phyloP scores from a whole-genome alignment of 2,797 vertebrate genomes.

The Gymnoscopelus microlampas region DNA sequence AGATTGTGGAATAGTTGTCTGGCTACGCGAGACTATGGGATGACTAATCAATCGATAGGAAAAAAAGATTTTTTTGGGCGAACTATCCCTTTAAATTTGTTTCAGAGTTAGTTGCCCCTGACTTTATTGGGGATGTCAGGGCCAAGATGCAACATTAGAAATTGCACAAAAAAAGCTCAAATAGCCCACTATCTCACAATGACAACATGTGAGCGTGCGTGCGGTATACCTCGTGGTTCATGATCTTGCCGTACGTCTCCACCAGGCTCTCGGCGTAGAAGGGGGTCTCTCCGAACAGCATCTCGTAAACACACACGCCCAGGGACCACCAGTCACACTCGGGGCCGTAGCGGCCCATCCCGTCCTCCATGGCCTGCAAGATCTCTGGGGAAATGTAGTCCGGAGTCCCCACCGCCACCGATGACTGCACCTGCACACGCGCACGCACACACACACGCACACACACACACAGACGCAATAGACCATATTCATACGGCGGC shows the following conservation, averaged over 20 bases:
- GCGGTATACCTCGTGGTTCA: slow-evolving; percentile 92
- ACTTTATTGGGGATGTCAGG: too few relatives aligned
- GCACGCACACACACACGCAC: slow-evolving; percentile 10
- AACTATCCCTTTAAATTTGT: too few relatives aligned
- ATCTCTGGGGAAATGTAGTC: slow-evolving; percentile 99
- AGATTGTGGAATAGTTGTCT: too few relatives aligned
- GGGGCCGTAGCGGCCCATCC: slow-evolving; percentile 94
- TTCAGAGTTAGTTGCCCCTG: too few relatives aligned
- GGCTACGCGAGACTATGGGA: too few relatives aligned
- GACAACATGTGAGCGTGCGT: too few relatives aligned
- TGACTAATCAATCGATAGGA: too few relatives aligned
- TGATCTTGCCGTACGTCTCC: slow-evolving; percentile 98
- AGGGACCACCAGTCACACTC: slow-evolving; percentile 99
- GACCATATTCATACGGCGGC: too few relatives aligned
- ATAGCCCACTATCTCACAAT: too few relatives aligned
- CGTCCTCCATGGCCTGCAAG: slow-evolving; percentile 98
- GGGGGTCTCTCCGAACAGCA: slow-evolving; percentile 96
- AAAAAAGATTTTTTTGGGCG: too few relatives aligned
- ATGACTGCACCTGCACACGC: slow-evolving; percentile 93
- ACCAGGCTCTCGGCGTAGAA: slow-evolving; percentile 97
- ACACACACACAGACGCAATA: not conserved
- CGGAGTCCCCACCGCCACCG: slow-evolving; percentile 95
- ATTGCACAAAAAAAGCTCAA: too few relatives aligned
- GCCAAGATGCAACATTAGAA: too few relatives aligned
- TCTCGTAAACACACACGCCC: slow-evolving; percentile 97